Evolutionary conservation across 2,888 invertebrate species (phyloP).

Genomic region (Dendrolimus pini): DNA sequence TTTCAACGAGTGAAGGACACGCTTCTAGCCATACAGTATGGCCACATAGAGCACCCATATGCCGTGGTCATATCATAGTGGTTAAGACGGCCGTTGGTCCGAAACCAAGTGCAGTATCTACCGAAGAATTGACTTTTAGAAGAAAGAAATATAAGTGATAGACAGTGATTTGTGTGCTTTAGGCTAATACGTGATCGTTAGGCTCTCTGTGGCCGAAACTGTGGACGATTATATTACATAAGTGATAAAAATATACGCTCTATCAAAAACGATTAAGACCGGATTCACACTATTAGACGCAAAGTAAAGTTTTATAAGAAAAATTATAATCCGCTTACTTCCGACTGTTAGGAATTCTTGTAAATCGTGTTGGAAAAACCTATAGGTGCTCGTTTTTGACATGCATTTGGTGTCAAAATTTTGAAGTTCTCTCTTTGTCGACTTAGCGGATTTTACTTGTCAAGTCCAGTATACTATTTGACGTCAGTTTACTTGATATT

Average conservation of each 20-base stretch:
- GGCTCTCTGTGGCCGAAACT: conserved; percentile 32
- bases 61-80: conserved; percentile 71
- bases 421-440: too few species aligned
- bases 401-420: too few species aligned
- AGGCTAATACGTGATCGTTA: conserved; percentile 23
- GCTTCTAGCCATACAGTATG: conserved; percentile 93
- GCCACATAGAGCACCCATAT: conserved; percentile 89
- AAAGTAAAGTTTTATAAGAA: too few species aligned
- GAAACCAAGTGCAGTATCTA: conserved; percentile 5
- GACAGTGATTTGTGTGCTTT: conserved; percentile 11
- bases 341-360: too few species aligned
- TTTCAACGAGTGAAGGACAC: conserved; percentile 84
- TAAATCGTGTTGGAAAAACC: too few species aligned
- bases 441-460: too few species aligned
- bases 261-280: too few species aligned
- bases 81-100: conserved; percentile 10
- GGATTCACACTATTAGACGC: too few species aligned
- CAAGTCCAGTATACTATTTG: too few species aligned
- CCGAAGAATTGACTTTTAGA: background rate
- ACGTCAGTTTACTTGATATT: too few species aligned
- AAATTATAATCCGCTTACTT: too few species aligned
- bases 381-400: too few species aligned
- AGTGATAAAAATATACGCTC: conserved; percentile 23
- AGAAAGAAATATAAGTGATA: background rate
- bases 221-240: conserved; percentile 34